Base-by-base conservation (phyloP, 2,797 vertebrate genomes). In the Myotis planiceps region DNA sequence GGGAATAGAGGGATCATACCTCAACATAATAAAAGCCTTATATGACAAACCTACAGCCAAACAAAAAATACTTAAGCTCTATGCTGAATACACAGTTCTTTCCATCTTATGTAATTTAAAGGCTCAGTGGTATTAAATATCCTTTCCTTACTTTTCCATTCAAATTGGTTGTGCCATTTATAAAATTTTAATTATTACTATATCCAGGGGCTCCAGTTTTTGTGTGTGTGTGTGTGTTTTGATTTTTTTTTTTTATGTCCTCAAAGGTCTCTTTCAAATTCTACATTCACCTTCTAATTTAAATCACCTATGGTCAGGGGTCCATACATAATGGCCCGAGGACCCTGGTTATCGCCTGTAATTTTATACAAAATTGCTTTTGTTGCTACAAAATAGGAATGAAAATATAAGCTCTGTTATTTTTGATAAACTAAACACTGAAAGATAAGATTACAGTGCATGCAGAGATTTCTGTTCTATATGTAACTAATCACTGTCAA, bases 331-430 rank as follows among this genome's bases (percentile, higher is more conserved):
- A 27, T 96, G 14, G 21, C 15, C 65, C 90, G 34, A 34, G 3
- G 16, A 87, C 14, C 63, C 32, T 51, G 42, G 76, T 66, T 96
- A 92, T 87, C 76, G 82, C 95, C 86, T 92, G 88, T 37, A 91
- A 95, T 90, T 98, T 96, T 83, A 53, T 25, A 96, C 32, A 97
- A 97, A 97, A 97, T 98, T 97, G 69, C 0, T 84, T 97, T 97
- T 97, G n/a, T 69, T 91, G 25, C n/a, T 78, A 74, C 74, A 97
- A 95, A 97, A 96, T 60, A 92, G n/a, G 42, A 94, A 93, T 32
- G 60, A 96, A 87, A 97, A 85, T 71, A 6, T 47, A 53, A 97
- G 16, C 4, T 87, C 53, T 94, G 83, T 95, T 69, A 95, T 98
- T 97, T 97, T 96, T 93, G 37, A 87, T 92, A 97, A 82, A 39